Evolutionary conservation across 1,140 invertebrate genomes (phyloP), one percentile per base, ranked within the genome.

Genomic region (Lethocerus indicus): DNA sequence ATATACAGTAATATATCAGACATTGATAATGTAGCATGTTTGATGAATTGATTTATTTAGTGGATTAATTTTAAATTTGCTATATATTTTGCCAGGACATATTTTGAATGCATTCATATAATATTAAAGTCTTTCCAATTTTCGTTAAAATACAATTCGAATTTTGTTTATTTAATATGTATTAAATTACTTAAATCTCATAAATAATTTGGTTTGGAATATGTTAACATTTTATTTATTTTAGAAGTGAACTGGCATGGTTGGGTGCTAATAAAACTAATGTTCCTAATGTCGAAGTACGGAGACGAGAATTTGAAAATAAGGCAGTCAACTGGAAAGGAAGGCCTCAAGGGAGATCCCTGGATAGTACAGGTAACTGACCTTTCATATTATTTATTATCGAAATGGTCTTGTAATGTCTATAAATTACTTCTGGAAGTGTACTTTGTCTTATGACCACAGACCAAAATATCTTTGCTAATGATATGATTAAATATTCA

Each of bases 301-400:
- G 82, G 13, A 72, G 79, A 49, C 72, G 77, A 54, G 81, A 85
- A 59, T 87, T 83, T 60, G 83, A 87, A 58, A 75, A 70, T 0
- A 66, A 71, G 44, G 67, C 66, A 23, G 63, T 54, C 23, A 52
- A 51, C 39, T 54, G 53, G n/a, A 41, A 44, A 4, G 57, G 59
- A 40, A 59, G 60, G 13, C n/a, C n/a, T n/a, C n/a, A 69, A 51
- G 65, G 63, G 47, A 57, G 66, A 48, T 69, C 67, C 2, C 56
- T 70, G 49, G 68, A 69, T 50, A 63, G 60, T 55, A 61, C 63
- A 54, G n/a, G n/a, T n/a, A n/a, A n/a, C n/a, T n/a, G n/a, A n/a
- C n/a, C 4, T 24, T 42, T 4, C 26, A 39, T 42, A 41, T 21
- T 42, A 42, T 42, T 42, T 23, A 42, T 42, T 24, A 24, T 42